Evolutionary conservation across 2,888 invertebrate species (phyloP), one percentile per base, ranked within the genome.

Genomic region (Epistrophella euchroma): DNA sequence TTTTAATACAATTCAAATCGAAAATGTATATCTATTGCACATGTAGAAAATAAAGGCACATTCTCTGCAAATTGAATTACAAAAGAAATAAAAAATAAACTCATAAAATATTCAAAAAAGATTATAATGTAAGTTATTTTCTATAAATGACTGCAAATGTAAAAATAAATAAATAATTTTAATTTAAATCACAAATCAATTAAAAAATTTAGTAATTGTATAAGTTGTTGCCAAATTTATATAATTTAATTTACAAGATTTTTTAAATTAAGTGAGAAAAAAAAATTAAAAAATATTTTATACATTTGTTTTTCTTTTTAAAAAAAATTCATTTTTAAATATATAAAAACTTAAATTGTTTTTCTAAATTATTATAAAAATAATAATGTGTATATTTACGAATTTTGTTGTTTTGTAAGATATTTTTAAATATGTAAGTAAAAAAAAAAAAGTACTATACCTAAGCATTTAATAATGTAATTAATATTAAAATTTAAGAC

Each of bases 401-500:
- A 71, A 66, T 43, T 73, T 70, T 78, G 62, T 72, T 80, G 60
- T 77, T 85, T 86, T 86, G 76, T 77, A 81, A 74, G 58, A 77
- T 81, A 74, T 37, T 45, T 25, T 58, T 13, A 19, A 37, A 74
- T 62, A 80, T 22, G 6, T 66, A 58, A 52, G 17, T 37, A 47
- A 19, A 11, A 37, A 62, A 60, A 25, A 22, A 19, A 64, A 40
- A 68, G 40, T 17, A 62, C 5, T 64, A 45, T 7, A 32, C 32
- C 7, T 64, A 64, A 64, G 64, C 32, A 76, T 70, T 28, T 15
- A 58, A 62, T 45, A 70, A 72, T 80, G 76, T 85, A 80, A 85
- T 85, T 85, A 80, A 86, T 86, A 78, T 70, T 86, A 78, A 40
- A 50, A 32, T 28, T 74, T 86, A 86, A 86, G 86, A 82, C 74